Evolutionary conservation across 2,888 invertebrate species (phyloP).

Genomic region (Hypolimnas misippus): DNA sequence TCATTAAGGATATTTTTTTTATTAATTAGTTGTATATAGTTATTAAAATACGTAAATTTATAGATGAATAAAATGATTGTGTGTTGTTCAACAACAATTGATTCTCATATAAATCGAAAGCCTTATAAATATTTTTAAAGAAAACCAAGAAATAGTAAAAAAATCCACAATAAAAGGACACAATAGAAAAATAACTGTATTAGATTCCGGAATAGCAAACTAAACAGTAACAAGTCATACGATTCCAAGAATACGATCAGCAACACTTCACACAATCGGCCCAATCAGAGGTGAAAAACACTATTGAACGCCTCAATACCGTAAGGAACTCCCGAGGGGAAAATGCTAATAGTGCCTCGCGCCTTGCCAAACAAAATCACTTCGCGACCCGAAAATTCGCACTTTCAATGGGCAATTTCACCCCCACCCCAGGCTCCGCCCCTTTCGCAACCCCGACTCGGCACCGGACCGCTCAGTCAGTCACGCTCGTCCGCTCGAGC

Average conservation of each 20-base stretch:
- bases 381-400: slow-evolving; percentile 81
- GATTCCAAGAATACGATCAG: slow-evolving; percentile 55
- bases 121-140: not conserved
- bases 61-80: not conserved
- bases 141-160: not conserved
- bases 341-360: slow-evolving; percentile 79
- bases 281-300: slow-evolving; percentile 77
- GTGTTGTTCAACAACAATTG: too few species aligned
- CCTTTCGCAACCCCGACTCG: slow-evolving; percentile 57
- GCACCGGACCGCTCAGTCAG: slow-evolving; percentile 56
- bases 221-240: slow-evolving; percentile 50
- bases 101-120: not conserved
- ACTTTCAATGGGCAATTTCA: slow-evolving; percentile 82
- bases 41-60: not conserved
- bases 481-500: slow-evolving; percentile 60
- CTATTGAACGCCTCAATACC: slow-evolving; percentile 52
- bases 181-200: slow-evolving; percentile 24
- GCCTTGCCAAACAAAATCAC: slow-evolving; percentile 80
- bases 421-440: slow-evolving; percentile 60
- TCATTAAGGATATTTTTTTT: not conserved
- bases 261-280: slow-evolving; percentile 76
- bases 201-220: slow-evolving; percentile 31
- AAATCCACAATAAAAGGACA: not conserved
- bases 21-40: not conserved
- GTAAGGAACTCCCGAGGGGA: slow-evolving; percentile 70